Base-by-base conservation (phyloP, 2,797 vertebrate species). In the Tachyglossus aculeatus region DNA sequence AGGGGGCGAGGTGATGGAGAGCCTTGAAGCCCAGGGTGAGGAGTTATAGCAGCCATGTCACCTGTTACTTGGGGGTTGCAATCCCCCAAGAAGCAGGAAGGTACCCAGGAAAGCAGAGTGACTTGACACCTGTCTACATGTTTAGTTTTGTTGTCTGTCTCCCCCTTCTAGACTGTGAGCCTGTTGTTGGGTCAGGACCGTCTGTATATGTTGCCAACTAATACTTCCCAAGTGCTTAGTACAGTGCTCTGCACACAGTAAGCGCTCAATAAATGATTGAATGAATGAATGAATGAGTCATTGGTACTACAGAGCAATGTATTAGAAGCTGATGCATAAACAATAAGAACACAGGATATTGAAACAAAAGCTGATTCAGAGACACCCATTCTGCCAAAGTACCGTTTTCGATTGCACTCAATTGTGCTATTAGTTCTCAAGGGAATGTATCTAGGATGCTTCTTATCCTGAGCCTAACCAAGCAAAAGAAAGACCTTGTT, bases 351-450 rank as follows among this genome's bases (percentile, higher is more conserved):
- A 52, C 33, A 25, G 62, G 16, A 37, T 54, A 7, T 14, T 79
- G 40, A 53, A 33, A 7, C 24, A 25, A 38, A 39, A 56, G n/a
- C 53, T 57, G 39, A 40, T 24, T 11, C 25, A 50, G 18, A 36
- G 62, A 61, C 52, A 25, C 9, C 71, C 11, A 24, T 36, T 32
- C 31, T 68, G 34, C 15, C 1, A 32, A 60, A 34, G 31, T 63
- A 60, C 72, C 75, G 67, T 25, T 68, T 67, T 47, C 55, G 62
- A 12, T 67, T 71, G 45, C 18, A 34, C 33, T 73, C 54, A 40
- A 53, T 74, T 54, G 24, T 53, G 37, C 39, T 48, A 51, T 57
- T 68, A 77, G 66, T 50, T 51, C 38, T 53, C 40, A 60, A 51
- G 31, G 41, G 60, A 66, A 31, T 13, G 40, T 54, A 11, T 40